Base-by-base conservation (phyloP, 2,113 vertebrate species). In the Caracal caracal region DNA sequence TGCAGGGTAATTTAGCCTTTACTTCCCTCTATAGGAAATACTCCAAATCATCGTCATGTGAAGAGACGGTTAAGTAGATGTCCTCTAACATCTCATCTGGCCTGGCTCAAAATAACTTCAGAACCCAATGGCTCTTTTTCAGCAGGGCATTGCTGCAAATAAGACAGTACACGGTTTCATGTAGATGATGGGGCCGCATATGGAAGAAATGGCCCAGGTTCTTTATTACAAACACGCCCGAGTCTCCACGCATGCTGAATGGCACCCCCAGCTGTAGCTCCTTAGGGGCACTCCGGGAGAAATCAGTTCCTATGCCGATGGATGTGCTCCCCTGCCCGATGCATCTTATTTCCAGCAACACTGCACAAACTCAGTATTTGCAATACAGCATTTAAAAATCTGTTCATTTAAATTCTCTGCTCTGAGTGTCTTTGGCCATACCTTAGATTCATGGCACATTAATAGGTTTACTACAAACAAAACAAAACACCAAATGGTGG, bases 341-440 rank as follows among this genome's bases (percentile, higher is more conserved):
- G 17, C 65, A 49, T 28, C 35, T 33, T 71, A 10, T 43, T 85
- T 88, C n/a, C 51, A 49, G 43, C 0, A 76, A 24, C 7, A 28
- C 84, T 63, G 53, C 94, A 75, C 9, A 70, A 79, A 81, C 80
- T 85, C 30, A 30, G 0, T 37, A 47, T 51, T 80, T 91, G 59
- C 22, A 66, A 89, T 49, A 30, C 8, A 71, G 30, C 13, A 30
- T 65, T 82, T 92, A 80, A 87, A 94, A 51, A 65, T 15, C 5
- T 4, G 3, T 53, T 93, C 12, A 20, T 65, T 96, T 95, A 33
- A 87, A 80, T 90, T 78, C 49, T 90, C 30, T 92, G 66, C 61
- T 71, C 26, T 30, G 10, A 26, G 49, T 35, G 49, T 51, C n/a
- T 90, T 90, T 78, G 65, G 24, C 93, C 19, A 70, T 75, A 47